Evolutionary conservation across 2,113 vertebrate species (phyloP).

Genomic region (Setophaga petechia): DNA sequence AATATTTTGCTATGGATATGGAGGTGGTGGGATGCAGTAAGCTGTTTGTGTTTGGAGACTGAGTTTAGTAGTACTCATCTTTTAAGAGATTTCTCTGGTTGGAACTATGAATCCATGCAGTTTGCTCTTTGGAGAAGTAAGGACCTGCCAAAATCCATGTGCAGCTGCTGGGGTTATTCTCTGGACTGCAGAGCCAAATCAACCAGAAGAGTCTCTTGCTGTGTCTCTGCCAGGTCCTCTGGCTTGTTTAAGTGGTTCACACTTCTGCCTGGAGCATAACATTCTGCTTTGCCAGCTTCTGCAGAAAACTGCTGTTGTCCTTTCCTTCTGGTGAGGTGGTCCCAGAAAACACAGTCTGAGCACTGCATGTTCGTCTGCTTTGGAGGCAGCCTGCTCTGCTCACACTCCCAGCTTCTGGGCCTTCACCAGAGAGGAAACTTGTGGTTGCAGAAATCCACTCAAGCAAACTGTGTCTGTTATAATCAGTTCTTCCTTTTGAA

Average conservation of each 20-base stretch:
- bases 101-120: not conserved
- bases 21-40: not conserved
- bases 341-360: not conserved
- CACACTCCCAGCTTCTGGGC: not conserved
- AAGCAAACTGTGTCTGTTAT: not conserved
- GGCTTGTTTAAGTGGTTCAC: not conserved
- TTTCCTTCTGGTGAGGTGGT: accelerated
- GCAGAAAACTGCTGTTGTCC: not conserved
- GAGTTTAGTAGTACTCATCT: not conserved
- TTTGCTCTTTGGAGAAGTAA: not conserved
- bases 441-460: not conserved
- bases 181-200: not conserved
- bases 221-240: slow-evolving; percentile 7
- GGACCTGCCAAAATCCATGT: slow-evolving; percentile 3
- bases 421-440: not conserved
- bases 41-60: not conserved
- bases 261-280: not conserved
- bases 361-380: not conserved
- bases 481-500: not conserved
- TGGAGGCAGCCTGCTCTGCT: not conserved
- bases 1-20: not conserved
- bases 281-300: not conserved
- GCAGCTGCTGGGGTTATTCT: not conserved
- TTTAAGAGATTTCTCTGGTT: not conserved
- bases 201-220: not conserved